Base-by-base conservation (phyloP, 2,113 vertebrate genomes). In the Catharus minimus region DNA sequence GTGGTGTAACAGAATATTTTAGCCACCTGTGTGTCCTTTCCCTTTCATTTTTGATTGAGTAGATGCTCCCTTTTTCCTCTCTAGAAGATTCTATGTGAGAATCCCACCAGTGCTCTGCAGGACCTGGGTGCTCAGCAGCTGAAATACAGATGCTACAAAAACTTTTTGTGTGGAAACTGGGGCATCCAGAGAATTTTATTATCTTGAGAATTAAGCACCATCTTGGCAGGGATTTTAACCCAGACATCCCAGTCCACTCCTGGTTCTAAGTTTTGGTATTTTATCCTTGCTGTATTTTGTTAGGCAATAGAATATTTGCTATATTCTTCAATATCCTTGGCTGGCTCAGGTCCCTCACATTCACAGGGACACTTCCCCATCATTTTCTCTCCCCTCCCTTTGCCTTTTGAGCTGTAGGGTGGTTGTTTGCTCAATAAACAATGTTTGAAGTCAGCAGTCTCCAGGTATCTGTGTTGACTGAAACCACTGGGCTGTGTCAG, bases 391-490 rank as follows among this genome's bases (percentile, higher is more conserved):
- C 60, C 27, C 46, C 58, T 79, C 91, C 82, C 71, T 73, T 82
- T 90, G 72, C 83, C 75, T 85, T 89, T 56, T 58, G 92, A 94
- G 74, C 71, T 73, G 46, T 26, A 7, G 69, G 78, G 67, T 87
- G 71, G 67, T 44, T 93, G 71, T 95, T 96, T 95, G 92, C 81
- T 92, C 52, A 87, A 69, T 91, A 94, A 96, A 87, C 89, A 94
- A 0, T 49, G 81, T 90, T 92, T 89, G 89, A 93, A 94, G 93
- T 71, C 81, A 1, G 71, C 56, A 0, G 26, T 89, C 89, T 95
- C 84, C 90, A 96, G 94, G 87, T 96, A 88, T 62, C 71, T 80
- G 28, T 95, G 94, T 90, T 97, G 96, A 94, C 94, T 47, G 81
- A 95, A 94, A 55, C 46, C 94, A 89, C 91, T 82, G 92, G 94